Percentiles rank a stretch among this genome's conserved stretches.
phyloP scores from a whole-genome alignment of 2,888 invertebrate species.

The Clusia tigrina region DNA sequence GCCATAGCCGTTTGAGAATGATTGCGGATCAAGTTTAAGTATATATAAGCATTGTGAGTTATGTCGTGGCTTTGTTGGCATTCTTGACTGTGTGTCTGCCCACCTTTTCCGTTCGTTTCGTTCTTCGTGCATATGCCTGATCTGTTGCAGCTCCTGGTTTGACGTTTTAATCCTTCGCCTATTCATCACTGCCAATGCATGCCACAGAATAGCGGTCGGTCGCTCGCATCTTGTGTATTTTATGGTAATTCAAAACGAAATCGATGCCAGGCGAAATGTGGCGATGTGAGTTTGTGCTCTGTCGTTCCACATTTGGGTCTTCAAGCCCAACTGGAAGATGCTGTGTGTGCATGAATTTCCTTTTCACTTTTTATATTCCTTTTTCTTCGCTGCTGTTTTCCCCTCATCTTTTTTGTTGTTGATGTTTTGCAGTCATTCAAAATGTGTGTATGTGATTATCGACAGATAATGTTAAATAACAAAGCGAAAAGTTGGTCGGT shows the following conservation, averaged over 20 bases:
- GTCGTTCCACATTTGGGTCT: constrained; percentile 17
- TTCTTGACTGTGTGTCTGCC: background rate
- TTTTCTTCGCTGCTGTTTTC: background rate
- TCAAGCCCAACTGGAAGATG: background rate
- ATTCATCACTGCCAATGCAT: constrained; percentile 16
- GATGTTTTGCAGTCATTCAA: no score
- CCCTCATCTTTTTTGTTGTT: background rate
- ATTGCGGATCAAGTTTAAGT: no score
- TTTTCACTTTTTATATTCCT: background rate
- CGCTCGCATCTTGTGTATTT: constrained; percentile 42
- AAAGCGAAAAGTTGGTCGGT: no score
- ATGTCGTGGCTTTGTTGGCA: constrained; percentile 4
- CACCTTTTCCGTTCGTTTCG: constrained; percentile 4
- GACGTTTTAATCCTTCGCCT: constrained; percentile 47
- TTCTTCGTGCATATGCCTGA: background rate
- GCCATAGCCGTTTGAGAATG: no score
- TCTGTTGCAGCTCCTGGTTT: constrained; percentile 43
- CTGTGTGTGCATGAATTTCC: background rate
- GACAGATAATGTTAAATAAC: no score
- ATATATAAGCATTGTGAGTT: no score
- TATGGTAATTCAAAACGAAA: constrained; percentile 54
- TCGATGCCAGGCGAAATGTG: constrained; percentile 50
- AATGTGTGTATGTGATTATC: no score
- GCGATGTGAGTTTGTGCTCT: constrained; percentile 36
- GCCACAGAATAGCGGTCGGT: background rate